Conservation (phyloP, 2,797 vertebrate genomes). For the Catharus ustulatus region DNA sequence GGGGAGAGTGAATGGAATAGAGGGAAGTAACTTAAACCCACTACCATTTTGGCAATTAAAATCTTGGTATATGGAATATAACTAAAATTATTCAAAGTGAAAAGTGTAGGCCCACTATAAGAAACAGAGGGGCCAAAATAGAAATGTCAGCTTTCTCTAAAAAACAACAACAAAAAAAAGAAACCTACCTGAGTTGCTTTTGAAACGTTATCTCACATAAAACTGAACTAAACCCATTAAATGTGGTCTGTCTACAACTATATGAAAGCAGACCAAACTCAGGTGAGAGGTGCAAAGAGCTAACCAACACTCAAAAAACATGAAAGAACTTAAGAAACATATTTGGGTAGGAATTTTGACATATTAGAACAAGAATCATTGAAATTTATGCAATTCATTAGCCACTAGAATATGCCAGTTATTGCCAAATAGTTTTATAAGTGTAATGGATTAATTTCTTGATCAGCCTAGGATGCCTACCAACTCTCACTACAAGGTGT, state of each 20-base stretch:
- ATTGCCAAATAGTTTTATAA: not conserved
- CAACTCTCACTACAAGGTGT: not conserved
- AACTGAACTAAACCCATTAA: not conserved
- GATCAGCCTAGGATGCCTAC: not conserved
- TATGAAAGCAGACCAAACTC: not conserved
- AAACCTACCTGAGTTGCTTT: not conserved
- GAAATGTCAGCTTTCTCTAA: not conserved
- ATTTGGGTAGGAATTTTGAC: not conserved
- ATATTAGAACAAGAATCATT: not conserved
- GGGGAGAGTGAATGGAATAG: not conserved
- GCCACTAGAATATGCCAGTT: not conserved
- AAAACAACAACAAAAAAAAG: not conserved
- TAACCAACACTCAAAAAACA: not conserved
- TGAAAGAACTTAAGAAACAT: not conserved
- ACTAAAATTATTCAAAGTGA: not conserved
- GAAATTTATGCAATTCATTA: not conserved
- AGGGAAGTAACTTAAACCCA: not conserved
- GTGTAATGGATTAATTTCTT: not conserved
- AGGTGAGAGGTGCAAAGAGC: not conserved
- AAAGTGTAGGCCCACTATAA: not conserved
- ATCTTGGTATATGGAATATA: accelerated
- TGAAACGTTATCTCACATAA: not conserved
- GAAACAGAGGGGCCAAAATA: not conserved
- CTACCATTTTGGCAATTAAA: not conserved
- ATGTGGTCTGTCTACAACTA: not conserved